A percentile compares a stretch with the other conserved stretches of the same genome.
Conservation (phyloP, 1,140 invertebrate species). For the Bombus superbus region DNA sequence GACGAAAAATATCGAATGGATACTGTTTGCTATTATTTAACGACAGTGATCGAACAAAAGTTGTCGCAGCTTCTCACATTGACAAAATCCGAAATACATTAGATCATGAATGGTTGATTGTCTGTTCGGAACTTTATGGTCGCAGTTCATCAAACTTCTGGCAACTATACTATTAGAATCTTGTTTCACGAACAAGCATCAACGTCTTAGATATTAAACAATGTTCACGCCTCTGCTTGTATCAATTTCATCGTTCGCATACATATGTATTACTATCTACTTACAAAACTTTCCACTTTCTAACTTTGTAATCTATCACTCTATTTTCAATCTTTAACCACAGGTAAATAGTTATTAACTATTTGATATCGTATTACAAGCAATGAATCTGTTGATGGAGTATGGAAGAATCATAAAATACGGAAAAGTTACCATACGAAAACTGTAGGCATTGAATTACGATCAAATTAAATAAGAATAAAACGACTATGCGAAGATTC, state of each 20-base stretch:
- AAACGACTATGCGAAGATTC: too few species aligned
- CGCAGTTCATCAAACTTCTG: conserved; percentile 31
- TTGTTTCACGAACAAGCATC: conserved; percentile 16
- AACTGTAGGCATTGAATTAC: too few species aligned
- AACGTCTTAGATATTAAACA: conserved; percentile 27
- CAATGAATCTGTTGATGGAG: neutral
- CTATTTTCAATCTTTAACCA: too few species aligned
- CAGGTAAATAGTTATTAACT: neutral
- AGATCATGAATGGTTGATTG: conserved; percentile 26
- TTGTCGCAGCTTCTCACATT: too few species aligned
- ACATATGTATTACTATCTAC: neutral
- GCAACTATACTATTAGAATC: conserved; percentile 17
- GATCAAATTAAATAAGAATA: too few species aligned
- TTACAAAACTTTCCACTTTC: too few species aligned
- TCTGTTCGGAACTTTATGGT: neutral
- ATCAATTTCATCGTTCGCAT: neutral
- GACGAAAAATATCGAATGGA: neutral
- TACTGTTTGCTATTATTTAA: neutral
- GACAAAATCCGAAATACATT: neutral
- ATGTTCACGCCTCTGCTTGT: conserved; percentile 16
- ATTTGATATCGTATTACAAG: too few species aligned
- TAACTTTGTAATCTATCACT: neutral
- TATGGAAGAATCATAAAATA: rapidly evolving
- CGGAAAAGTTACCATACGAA: neutral
- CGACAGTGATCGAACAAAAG: neutral